Percentiles rank a stretch among this genome's conserved stretches.
These are phyloP conservation scores for Ryuthela nishihirai DNA, from an alignment of 2,888 invertebrate species.

Conservation along the genomic window DNA sequence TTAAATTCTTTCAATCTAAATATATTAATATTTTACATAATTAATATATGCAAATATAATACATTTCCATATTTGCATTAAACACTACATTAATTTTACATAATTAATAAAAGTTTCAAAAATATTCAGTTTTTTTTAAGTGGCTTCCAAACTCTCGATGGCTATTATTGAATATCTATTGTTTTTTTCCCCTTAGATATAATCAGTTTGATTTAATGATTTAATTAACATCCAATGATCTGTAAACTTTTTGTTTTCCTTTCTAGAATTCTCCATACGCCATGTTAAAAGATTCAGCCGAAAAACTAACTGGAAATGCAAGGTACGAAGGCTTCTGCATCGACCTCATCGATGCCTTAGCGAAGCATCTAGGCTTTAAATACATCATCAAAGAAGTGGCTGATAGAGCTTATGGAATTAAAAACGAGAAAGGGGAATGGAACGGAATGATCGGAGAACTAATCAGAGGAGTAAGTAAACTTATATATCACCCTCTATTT, in stretches of 20 bases:
- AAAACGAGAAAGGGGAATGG: slow-evolving; percentile 39
- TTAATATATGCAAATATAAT: background rate
- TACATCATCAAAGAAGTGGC: slow-evolving; percentile 74
- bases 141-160: no score
- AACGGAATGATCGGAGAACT: slow-evolving; percentile 44
- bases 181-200: background rate
- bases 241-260: background rate
- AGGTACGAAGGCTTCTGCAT: slow-evolving; percentile 76
- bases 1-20: background rate
- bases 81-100: background rate
- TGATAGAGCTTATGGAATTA: slow-evolving; percentile 67
- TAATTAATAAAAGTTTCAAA: no score
- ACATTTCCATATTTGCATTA: no score
- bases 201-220: background rate
- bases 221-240: background rate
- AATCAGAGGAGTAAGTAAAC: slow-evolving; percentile 40
- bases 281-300: slow-evolving; percentile 67
- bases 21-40: background rate
- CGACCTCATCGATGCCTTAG: slow-evolving; percentile 70
- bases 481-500: no score
- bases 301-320: slow-evolving; percentile 63
- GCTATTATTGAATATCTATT: background rate
- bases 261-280: slow-evolving; percentile 76
- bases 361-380: slow-evolving; percentile 73
- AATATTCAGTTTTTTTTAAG: no score